Base-by-base conservation (phyloP, 1,140 invertebrate genomes). In the Philopotamus ludificatus region DNA sequence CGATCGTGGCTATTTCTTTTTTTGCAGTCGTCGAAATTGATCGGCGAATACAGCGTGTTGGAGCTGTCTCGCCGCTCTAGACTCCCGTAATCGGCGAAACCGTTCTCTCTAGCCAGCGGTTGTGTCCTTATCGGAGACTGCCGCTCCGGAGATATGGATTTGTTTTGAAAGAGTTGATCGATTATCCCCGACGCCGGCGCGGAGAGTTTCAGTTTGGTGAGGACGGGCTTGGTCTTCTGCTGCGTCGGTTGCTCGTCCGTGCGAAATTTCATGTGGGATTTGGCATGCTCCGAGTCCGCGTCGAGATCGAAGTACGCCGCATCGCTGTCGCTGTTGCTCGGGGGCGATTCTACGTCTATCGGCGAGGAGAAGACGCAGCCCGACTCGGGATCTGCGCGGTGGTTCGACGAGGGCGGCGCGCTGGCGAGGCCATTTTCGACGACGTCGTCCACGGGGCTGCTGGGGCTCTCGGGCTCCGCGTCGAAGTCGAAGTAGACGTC, bases 381-480 rank as follows among this genome's bases (percentile, higher is more conserved):
- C 0, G 82, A 80, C 65, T 83, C 82, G 18, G 76, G 72, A 67
- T 83, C 83, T 9, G 74, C 74, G 39, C 79, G 73, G 57, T 73
- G 77, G 45, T 80, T 77, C 39, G 77, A 76, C 61, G 77, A 79
- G 18, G 79, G 72, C 22, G 74, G 77, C 26, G 81, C 81, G 54
- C 77, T 79, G 15, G 78, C 72, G 22, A 73, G 77, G 22, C 81
- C 81, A 28, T 41, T 51, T 3, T 71, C 65, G 0, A 72, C 66
- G 16, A 81, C 81, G 72, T 86, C 86, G 62, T 88, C 86, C 2
- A 81, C 82, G 0, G 88, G 88, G 70, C 87, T 90, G 15, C 82
- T 83, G 0, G 87, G 84, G 41, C 83, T 85, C 57, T 86, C 84
- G 62, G 83, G 77, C 64, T 86, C 84, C 21, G 84, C 75, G 72